Conservation (phyloP, 1,140 invertebrate species). For the Drosophila chauvacae region DNA sequence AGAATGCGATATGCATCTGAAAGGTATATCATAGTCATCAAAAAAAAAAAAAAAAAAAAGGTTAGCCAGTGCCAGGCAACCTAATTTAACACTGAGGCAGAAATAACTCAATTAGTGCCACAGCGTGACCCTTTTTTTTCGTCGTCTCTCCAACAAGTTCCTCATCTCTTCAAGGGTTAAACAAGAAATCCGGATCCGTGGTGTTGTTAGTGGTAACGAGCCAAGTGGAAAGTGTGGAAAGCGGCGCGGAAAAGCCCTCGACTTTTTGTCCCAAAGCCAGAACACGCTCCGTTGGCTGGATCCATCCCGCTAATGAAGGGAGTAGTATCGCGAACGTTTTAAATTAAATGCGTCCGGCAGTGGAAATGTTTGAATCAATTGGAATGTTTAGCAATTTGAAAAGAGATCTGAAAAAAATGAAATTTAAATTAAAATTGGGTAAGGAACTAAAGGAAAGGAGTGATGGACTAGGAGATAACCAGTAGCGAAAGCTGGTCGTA, state of each 20-base stretch:
- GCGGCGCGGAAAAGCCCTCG: conserved; percentile 33
- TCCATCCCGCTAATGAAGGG: conserved; percentile 31
- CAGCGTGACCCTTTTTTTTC: conserved; percentile 33
- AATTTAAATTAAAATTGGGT: neutral
- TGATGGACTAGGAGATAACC: neutral
- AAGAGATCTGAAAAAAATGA: neutral
- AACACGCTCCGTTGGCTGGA: conserved; percentile 21
- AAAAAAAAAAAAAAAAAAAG: conserved; percentile 9
- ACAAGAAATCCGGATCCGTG: conserved; percentile 50
- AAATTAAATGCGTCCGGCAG: conserved; percentile 25
- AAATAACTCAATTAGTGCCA: conserved; percentile 76
- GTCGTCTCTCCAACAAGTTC: neutral
- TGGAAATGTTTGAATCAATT: conserved; percentile 20
- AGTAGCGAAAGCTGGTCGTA: neutral
- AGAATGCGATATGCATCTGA: conserved; percentile 12
- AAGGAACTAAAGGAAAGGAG: neutral
- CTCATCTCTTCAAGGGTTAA: conserved; percentile 10
- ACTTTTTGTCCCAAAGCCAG: conserved; percentile 31
- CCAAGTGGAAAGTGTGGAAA: conserved; percentile 12
- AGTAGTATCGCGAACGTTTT: conserved; percentile 9
- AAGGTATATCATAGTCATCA: conserved; percentile 3
- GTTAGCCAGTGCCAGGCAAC: conserved; percentile 42
- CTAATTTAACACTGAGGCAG: conserved; percentile 77
- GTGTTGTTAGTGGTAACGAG: conserved; percentile 69
- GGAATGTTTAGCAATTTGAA: neutral